phyloP scores from a whole-genome alignment of 1,140 invertebrate genomes.

The Cephus cinctus region DNA sequence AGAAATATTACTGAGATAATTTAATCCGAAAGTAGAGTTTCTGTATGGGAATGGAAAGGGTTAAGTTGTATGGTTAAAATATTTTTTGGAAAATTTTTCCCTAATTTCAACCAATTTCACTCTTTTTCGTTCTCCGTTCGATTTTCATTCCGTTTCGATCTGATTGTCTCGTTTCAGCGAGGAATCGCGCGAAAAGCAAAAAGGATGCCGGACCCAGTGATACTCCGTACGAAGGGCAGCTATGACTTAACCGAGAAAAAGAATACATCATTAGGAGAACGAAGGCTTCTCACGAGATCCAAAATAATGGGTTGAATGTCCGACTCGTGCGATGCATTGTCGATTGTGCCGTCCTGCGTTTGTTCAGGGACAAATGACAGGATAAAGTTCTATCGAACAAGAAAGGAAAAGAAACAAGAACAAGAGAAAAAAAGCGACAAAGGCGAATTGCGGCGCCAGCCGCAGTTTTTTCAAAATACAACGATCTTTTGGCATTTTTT shows the following conservation, averaged over 20 bases:
- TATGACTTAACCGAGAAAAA: constrained; percentile 25
- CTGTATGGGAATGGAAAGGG: too few species aligned
- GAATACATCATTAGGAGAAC: constrained; percentile 10
- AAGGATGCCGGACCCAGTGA: constrained; percentile 18
- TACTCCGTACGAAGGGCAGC: constrained; percentile 21
- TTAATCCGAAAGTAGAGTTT: too few species aligned
- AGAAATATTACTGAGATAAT: too few species aligned
- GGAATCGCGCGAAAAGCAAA: constrained; percentile 31
- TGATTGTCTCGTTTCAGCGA: constrained; percentile 40
- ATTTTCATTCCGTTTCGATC: constrained; percentile 40
- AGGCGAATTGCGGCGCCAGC: too few species aligned
- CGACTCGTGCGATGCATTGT: constrained; percentile 5
- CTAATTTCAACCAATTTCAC: background rate
- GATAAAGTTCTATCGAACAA: too few species aligned
- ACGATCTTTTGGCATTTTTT: too few species aligned
- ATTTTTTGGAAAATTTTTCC: background rate
- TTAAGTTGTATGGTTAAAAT: too few species aligned
- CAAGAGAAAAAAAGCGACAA: too few species aligned
- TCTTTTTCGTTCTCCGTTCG: background rate
- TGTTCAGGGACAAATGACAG: too few species aligned
- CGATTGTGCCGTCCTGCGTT: too few species aligned
- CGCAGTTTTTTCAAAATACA: too few species aligned
- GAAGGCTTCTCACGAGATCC: background rate
- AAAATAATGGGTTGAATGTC: constrained; percentile 46
- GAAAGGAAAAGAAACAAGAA: too few species aligned